A percentile compares a stretch with the other conserved stretches of the same genome.
phyloP scores from a whole-genome alignment of 2,113 vertebrate genomes.

The Conger conger region DNA sequence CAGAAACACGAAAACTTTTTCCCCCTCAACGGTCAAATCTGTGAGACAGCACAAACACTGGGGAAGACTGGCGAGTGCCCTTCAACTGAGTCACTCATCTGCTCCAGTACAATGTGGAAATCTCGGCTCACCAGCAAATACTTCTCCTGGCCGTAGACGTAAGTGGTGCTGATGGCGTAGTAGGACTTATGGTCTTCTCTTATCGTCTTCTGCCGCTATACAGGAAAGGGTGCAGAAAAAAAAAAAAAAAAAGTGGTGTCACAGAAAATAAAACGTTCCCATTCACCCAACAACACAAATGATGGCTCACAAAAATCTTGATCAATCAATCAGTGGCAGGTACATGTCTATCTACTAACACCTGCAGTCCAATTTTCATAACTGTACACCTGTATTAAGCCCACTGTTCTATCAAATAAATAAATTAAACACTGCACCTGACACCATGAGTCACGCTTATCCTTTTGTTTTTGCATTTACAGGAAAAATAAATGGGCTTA shows the following conservation, averaged over 20 bases:
- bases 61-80: neutral
- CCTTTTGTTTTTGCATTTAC: too few relatives aligned
- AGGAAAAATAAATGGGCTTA: too few relatives aligned
- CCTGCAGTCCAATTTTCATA: too few relatives aligned
- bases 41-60: neutral
- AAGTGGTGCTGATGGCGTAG: slow-evolving; percentile 92
- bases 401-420: neutral
- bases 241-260: neutral
- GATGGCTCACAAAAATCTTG: neutral
- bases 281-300: neutral
- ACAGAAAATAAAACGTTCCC: neutral
- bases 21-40: neutral
- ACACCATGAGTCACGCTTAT: too few relatives aligned
- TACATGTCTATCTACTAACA: too few relatives aligned
- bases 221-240: slow-evolving; percentile 12
- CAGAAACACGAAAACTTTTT: too few relatives aligned
- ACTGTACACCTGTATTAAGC: too few relatives aligned
- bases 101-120: slow-evolving; percentile 12
- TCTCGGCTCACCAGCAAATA: slow-evolving; percentile 86
- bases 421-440: neutral
- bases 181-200: slow-evolving; percentile 88
- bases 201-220: slow-evolving; percentile 67
- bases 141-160: slow-evolving; percentile 96
- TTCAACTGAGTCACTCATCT: neutral
- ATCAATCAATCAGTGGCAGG: too few relatives aligned